Base-by-base conservation (phyloP, 2,113 vertebrate species). In the Accipiter virgatus region DNA sequence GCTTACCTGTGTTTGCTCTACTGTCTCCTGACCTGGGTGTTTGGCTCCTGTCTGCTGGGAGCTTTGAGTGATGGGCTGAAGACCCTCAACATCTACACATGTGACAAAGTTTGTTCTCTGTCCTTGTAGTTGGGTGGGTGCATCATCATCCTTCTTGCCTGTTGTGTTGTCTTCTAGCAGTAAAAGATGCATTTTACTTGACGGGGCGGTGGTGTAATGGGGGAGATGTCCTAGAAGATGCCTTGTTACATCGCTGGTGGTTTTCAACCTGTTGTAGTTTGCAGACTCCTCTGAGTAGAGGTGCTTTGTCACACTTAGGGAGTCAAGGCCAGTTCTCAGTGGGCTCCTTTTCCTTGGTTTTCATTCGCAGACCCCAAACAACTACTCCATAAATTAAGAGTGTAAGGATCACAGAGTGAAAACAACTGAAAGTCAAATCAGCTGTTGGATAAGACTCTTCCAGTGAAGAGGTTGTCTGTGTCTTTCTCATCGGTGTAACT, bases 401-500 rank as follows among this genome's bases (percentile, higher is more conserved):
- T 31, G 3, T 66, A 29, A 78, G 38, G 21, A 36, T 50, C 23
- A 21, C 27, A 31, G 38, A 29, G 14, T 83, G 48, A 61, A 55
- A 55, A 27, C 15, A 56, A 1, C 65, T 53, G 36, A 5, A 59
- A 75, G 20, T 18, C 2, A 2, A 16, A 15, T 56, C 19, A n/a
- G 32, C n/a, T 63, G 52, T 65, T 80, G 62, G 43, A 13, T 25
- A n/a, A 21, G 52, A 22, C 70, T n/a, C 12, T 45, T 43, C 8
- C 47, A 63, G 62, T 15, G 5, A 43, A 45, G 77, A 63, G 19
- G 27, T 6, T 53, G 38, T 12, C n/a, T 27, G 0, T 20, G 55
- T 36, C 42, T 48, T 34, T 67, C 10, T 53, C 32, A 3, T 31
- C 2, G 0, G 3, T 0, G 8, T 43, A 45, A 10, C 2, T 2